A percentile compares a stretch with the other conserved stretches of the same genome.
Conservation (phyloP, 2,797 vertebrate species). For the Remorina albescens region DNA sequence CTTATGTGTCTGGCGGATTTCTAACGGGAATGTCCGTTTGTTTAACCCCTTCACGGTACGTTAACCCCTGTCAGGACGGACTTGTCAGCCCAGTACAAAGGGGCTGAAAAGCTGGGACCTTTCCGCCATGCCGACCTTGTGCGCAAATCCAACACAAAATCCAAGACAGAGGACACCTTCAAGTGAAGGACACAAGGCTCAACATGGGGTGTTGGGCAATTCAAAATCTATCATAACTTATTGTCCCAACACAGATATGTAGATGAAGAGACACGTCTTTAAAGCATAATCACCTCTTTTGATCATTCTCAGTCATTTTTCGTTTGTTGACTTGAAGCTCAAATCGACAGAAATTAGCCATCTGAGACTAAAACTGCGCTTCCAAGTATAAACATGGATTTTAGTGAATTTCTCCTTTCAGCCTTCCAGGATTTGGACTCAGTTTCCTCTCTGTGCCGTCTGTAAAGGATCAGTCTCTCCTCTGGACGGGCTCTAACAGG, state of each 20-base stretch:
- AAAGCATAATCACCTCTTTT: not conserved
- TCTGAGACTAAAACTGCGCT: not conserved
- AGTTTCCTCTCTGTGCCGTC: not conserved
- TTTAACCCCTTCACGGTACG: constrained; percentile 87
- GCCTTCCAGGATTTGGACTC: not conserved
- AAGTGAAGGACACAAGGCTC: not conserved
- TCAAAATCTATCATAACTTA: not conserved
- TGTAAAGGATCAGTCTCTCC: too few relatives aligned
- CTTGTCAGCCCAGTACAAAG: constrained; percentile 79
- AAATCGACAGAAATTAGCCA: not conserved
- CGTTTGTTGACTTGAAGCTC: not conserved
- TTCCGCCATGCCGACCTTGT: constrained; percentile 38
- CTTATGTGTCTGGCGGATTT: constrained; percentile 72
- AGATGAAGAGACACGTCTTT: not conserved
- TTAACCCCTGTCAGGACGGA: constrained; percentile 85
- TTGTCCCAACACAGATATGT: not conserved
- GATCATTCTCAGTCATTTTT: not conserved
- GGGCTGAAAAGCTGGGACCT: constrained; percentile 63
- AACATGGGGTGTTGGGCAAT: not conserved
- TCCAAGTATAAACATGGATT: not conserved
- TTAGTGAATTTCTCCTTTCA: too few relatives aligned
- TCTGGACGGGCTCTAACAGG: too few relatives aligned
- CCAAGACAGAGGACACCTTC: not conserved
- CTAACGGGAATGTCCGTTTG: constrained; percentile 82
- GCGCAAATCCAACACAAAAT: too few relatives aligned